Conservation (phyloP, 2,797 vertebrate genomes). For the Dipus sagitta region DNA sequence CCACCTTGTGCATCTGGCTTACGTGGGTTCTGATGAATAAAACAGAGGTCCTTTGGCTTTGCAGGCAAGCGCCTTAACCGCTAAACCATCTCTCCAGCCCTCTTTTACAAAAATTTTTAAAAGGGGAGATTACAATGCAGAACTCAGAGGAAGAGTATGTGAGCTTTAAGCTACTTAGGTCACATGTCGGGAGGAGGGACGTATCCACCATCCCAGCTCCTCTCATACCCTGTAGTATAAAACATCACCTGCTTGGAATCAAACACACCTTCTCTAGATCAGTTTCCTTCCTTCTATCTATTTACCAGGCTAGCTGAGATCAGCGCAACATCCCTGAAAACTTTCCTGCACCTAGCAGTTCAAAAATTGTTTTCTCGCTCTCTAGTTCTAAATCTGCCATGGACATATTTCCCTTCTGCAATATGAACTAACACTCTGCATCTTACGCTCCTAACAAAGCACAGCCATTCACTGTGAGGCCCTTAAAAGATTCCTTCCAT, state of each 20-base stretch:
- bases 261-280: slow-evolving; percentile 48
- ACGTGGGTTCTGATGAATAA: too few species aligned
- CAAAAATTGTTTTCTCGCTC: slow-evolving; percentile 25
- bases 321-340: slow-evolving; percentile 57
- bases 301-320: slow-evolving; percentile 6
- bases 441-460: slow-evolving; percentile 4
- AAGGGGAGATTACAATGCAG: not conserved
- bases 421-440: slow-evolving; percentile 4
- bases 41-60: too few species aligned
- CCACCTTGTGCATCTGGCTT: too few species aligned
- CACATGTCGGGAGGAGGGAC: too few species aligned
- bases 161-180: not conserved
- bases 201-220: not conserved
- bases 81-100: not conserved
- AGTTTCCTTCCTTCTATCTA: slow-evolving; percentile 70
- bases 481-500: slow-evolving; percentile 48
- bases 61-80: too few species aligned
- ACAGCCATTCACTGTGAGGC: not conserved
- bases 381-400: slow-evolving; percentile 40
- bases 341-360: slow-evolving; percentile 68
- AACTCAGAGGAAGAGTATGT: not conserved
- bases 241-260: slow-evolving; percentile 14
- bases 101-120: not conserved
- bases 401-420: slow-evolving; percentile 34
- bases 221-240: not conserved